Conservation (phyloP, 2,113 vertebrate species). For the Protobothrops mucrosquamatus region DNA sequence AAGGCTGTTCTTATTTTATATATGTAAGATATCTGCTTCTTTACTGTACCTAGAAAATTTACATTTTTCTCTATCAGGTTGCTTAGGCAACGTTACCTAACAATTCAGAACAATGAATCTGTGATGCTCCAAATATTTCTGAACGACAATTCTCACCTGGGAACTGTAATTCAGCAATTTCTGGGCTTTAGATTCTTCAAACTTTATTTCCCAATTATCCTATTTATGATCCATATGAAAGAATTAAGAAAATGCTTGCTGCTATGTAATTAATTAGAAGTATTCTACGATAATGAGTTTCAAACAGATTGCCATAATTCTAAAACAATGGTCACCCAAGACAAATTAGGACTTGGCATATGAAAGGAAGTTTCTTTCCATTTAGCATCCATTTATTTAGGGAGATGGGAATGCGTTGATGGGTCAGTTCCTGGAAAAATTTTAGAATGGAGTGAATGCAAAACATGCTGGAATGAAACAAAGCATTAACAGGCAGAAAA, state of each 20-base stretch:
- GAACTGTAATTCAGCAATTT: not conserved
- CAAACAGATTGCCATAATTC: not conserved
- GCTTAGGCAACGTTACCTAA: not conserved
- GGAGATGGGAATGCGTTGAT: not conserved
- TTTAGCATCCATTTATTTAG: not conserved
- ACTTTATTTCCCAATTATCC: not conserved
- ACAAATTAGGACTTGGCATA: not conserved
- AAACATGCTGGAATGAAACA: slow-evolving; percentile 20
- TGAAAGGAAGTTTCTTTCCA: not conserved
- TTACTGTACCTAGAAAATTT: not conserved
- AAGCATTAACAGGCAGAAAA: slow-evolving; percentile 1
- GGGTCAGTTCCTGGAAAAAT: slow-evolving; percentile 2
- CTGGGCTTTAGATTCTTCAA: not conserved
- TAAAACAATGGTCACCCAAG: slow-evolving; percentile 15
- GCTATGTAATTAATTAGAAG: not conserved
- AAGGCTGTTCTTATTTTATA: not conserved
- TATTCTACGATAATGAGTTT: not conserved
- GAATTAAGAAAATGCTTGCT: not conserved
- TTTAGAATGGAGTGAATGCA: not conserved
- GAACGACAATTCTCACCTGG: not conserved
- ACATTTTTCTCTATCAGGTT: not conserved
- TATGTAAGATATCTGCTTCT: not conserved
- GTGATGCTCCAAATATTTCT: not conserved
- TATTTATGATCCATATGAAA: not conserved
- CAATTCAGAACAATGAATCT: not conserved